These are phyloP conservation scores for Serranus cabrilla DNA, from an alignment of 2,797 vertebrate genomes.

Conservation along the genomic window DNA sequence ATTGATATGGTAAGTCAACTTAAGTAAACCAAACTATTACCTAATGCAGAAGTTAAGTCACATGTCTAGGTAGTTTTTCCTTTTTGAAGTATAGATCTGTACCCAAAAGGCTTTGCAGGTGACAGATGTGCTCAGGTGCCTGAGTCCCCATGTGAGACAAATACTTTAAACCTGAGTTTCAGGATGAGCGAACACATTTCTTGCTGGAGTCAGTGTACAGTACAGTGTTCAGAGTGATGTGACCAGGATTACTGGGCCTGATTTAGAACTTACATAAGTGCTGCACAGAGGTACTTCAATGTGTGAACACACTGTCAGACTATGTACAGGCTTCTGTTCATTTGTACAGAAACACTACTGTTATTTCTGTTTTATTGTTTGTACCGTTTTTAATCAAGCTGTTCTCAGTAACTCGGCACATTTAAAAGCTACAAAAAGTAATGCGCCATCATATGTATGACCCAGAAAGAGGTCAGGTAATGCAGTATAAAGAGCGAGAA, in stretches of 20 bases:
- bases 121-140: conserved; percentile 27
- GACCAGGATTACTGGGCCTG: conserved; percentile 26
- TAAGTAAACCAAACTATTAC: background rate
- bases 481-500: too few species aligned
- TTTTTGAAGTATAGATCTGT: background rate
- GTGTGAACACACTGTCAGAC: conserved; percentile 11
- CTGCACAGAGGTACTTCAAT: conserved; percentile 30
- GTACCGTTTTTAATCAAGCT: background rate
- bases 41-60: conserved; percentile 18
- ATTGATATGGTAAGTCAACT: conserved; percentile 43
- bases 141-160: conserved; percentile 53
- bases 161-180: conserved; percentile 58
- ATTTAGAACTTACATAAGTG: conserved; percentile 33
- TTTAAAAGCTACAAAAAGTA: too few species aligned
- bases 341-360: background rate
- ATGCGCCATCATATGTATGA: too few species aligned
- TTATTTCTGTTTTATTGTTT: background rate
- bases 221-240: conserved; percentile 48
- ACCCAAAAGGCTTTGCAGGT: conserved; percentile 7
- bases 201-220: conserved; percentile 38
- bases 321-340: background rate
- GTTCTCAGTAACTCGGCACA: too few species aligned
- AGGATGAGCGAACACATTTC: conserved; percentile 46
- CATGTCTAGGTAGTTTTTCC: background rate
- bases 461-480: too few species aligned